Conservation (phyloP, 2,888 invertebrate species). For the Halocaridina rubra region DNA sequence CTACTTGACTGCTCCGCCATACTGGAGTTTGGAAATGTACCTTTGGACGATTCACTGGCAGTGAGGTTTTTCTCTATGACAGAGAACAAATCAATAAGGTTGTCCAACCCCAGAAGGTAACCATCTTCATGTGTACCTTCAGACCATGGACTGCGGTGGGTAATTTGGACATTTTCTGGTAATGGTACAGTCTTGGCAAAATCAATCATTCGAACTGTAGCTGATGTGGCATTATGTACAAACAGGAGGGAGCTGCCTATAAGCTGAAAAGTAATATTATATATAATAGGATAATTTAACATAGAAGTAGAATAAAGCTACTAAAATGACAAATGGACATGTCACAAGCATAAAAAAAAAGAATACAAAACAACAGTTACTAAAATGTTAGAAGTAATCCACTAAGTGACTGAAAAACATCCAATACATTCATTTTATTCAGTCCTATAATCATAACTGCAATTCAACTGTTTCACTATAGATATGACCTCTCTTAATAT, state of each 20-base stretch:
- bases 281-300: too few relatives aligned
- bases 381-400: too few relatives aligned
- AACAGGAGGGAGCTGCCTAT: constrained; percentile 95
- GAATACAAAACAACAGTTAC: too few relatives aligned
- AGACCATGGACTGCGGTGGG: constrained; percentile 84
- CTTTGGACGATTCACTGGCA: background rate
- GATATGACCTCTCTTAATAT: too few relatives aligned
- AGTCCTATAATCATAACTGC: too few relatives aligned
- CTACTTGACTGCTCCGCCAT: background rate
- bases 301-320: too few relatives aligned
- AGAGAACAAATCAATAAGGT: constrained; percentile 71
- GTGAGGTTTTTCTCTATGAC: constrained; percentile 20
- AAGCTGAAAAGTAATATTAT: constrained; percentile 71
- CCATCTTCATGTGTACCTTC: constrained; percentile 98
- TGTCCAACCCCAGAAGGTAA: constrained; percentile 90
- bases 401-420: too few relatives aligned
- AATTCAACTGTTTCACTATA: too few relatives aligned
- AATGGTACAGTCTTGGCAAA: constrained; percentile 94
- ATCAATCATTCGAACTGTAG: constrained; percentile 96
- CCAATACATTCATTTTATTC: too few relatives aligned
- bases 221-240: constrained; percentile 89
- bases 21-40: background rate
- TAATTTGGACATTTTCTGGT: constrained; percentile 79
- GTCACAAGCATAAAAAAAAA: too few relatives aligned
- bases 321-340: too few relatives aligned